Evolutionary conservation across 2,888 invertebrate species (phyloP), one percentile per base, ranked within the genome.

Genomic region (Drosophila greeni): DNA sequence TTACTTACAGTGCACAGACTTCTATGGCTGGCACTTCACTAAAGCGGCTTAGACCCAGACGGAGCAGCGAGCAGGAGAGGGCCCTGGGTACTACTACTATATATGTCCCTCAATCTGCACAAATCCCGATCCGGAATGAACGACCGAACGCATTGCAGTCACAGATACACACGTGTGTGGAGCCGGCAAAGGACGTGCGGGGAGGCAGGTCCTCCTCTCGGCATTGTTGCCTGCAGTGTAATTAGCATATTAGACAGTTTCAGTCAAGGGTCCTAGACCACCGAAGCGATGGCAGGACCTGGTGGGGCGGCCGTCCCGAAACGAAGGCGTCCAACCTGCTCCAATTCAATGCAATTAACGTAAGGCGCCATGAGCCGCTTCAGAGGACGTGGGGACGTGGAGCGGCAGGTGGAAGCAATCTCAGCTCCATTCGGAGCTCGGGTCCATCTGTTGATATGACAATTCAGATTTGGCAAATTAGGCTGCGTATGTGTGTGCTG

Each of bases 291-390:
- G 36, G 43, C 5, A 12, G 33, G 12, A 20, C 31, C 45, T 20
- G 18, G 45, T 29, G 57, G 14, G 37, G 26, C 11, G 33, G 18
- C 40, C 36, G 20, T n/a, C 16, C 49, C 40, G 23, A 48, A 60
- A 34, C 51, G 54, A 48, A 42, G 65, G 62, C 54, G 53, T 68
- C 65, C 70, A 65, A 67, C 65, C 78, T 72, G 68, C 55, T 60
- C 66, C 66, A 59, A 73, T 75, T 64, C 79, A 70, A 82, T 82
- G 82, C 79, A 82, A 82, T 79, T 79, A 78, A 82, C 73, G 82
- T 75, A 76, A 75, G 79, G 75, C 75, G 73, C 55, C 49, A 78
- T 66, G 66, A 75, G 59, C 58, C 34, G 53, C 37, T 43, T 2
- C 37, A 45, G 18, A 40, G 24, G 3, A 29, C 18, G n/a, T n/a